Base-by-base conservation (phyloP, 2,113 vertebrate genomes). In the Corydoras sp. region DNA sequence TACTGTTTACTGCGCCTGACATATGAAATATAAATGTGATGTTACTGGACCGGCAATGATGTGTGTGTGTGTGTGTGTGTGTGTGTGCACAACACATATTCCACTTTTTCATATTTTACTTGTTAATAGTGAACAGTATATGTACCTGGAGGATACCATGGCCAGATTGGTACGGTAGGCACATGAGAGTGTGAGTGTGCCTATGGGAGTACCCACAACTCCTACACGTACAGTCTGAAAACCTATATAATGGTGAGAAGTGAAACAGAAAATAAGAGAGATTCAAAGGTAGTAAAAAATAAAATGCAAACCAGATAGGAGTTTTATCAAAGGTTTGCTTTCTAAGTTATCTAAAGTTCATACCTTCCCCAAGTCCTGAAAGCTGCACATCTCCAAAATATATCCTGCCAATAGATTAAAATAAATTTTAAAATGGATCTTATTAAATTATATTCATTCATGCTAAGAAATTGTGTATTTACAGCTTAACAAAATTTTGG, bases 331-430 rank as follows among this genome's bases (percentile, higher is more conserved):
- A 24, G 18, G 18, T 24, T 24, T 24, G 18, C 18, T 24, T 24
- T 24, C 18, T 24, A 24, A 24, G 18, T 24, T 24, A 24, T 24
- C 18, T 24, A 24, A 24, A 24, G 18, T 24, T 60, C 31, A 58
- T 90, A 99, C 97, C 97, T 95, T 99, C 97, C 84, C 96, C 96
- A 83, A 99, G 87, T 81, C 95, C 95, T 69, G 86, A 91, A 81
- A 99, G 88, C 29, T 98, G 96, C n/a, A 99, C 96, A 85, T 99
- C 97, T 14, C 97, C 97, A 80, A 98, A 98, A 86, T 99, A 99
- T 85, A 99, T 97, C 86, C 97, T 99, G 78, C n/a, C 74, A 65
- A 48, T 5, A 43, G 35, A 43, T 43, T 43, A 43, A 43, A 5
- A 43, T 43, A 43, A 43, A 43, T 43, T 43, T 8, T 43, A 43